Evolutionary conservation across 2,113 vertebrate species (phyloP), one percentile per base, ranked within the genome.

Genomic region (Amphiprion ocellaris): DNA sequence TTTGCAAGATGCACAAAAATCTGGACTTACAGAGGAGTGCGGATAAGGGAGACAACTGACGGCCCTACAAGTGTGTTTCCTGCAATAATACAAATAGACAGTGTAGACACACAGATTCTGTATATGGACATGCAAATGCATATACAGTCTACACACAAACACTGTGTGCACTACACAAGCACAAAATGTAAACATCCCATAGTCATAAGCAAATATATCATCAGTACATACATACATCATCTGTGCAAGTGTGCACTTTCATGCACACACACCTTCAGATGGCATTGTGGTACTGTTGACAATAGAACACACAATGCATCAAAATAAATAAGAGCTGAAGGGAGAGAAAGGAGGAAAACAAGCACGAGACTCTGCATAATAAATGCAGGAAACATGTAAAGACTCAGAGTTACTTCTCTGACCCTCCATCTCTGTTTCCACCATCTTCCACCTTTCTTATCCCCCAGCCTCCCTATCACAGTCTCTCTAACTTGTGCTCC

Each of bases 291-390:
- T 62, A 19, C 73, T 79, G 66, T 85, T 72, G 82, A 74, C 68
- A 68, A 30, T 50, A 70, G 74, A 47, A 74, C 59, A 26, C 52
- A 44, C 24, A 52, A 69, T 73, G 72, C 49, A 60, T 75, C 50
- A 50, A 82, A 75, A 89, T 86, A 77, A 84, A 87, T 75, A 30
- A 30, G 54, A 79, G 44, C 76, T 73, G 78, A 74, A 65, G 28
- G 47, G 33, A 66, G 39, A 24, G 44, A 63, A 55, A 14, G 60
- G n/a, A 37, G 30, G 54, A 47, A 74, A 78, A 56, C 46, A 55
- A 85, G 67, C 16, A 76, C 69, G 71, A 87, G 79, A 86, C 90
- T 90, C 88, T 77, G 79, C 58, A 77, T 89, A 87, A 84, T 87
- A 79, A 90, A 87, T 84, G 81, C 28, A 89, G 85, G 86, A 87